These are phyloP conservation scores for Neosilurus hyrtlii DNA, from an alignment of 2,797 vertebrate species.

Conservation along the genomic window DNA sequence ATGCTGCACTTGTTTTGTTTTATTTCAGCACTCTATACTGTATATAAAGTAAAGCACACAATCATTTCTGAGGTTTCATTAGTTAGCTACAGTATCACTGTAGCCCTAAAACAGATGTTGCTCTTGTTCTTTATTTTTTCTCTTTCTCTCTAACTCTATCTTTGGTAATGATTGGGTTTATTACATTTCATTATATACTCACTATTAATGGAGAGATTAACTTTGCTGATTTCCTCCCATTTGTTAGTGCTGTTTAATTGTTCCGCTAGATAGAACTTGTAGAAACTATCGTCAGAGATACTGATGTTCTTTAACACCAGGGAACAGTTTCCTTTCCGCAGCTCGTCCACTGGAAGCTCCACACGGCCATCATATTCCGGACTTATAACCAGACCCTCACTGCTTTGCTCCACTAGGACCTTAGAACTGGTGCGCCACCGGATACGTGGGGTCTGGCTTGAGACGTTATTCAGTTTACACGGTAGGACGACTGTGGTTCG, in stretches of 20 bases:
- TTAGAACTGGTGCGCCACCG: not conserved
- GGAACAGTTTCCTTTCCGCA: conserved; percentile 13
- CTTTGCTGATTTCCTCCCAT: not conserved
- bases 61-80: too few relatives aligned
- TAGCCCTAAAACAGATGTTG: too few relatives aligned
- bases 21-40: too few relatives aligned
- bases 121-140: too few relatives aligned
- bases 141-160: too few relatives aligned
- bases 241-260: not conserved
- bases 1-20: too few relatives aligned
- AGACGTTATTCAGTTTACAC: not conserved
- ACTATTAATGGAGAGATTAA: not conserved
- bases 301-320: not conserved
- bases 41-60: too few relatives aligned
- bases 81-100: too few relatives aligned
- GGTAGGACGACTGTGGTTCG: not conserved
- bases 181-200: not conserved
- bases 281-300: not conserved
- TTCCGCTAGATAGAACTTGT: not conserved
- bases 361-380: conserved; percentile 1
- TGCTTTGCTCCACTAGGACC: not conserved
- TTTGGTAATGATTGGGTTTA: too few relatives aligned
- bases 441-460: not conserved
- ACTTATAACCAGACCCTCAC: not conserved
- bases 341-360: conserved; percentile 6